A percentile compares a stretch with the other conserved stretches of the same genome.
Evolutionary conservation across 2,888 invertebrate species (phyloP).

Genomic region (Rhagonycha fulva): DNA sequence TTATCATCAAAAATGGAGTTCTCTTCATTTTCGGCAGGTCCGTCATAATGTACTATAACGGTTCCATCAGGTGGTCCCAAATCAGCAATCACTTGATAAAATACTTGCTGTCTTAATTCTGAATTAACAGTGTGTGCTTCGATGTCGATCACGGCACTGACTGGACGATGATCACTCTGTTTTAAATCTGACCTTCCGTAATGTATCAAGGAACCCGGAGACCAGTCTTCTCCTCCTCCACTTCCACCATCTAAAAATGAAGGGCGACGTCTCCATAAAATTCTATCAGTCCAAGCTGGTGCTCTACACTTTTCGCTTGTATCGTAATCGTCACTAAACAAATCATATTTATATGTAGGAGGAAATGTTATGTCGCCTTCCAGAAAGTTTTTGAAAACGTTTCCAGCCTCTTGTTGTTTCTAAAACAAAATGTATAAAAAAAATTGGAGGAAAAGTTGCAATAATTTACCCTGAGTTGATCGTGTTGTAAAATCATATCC

Average conservation of each 20-base stretch:
- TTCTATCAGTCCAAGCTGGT: constrained; percentile 98
- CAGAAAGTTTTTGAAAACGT: constrained; percentile 89
- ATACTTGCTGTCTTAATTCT: constrained; percentile 75
- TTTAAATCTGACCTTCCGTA: constrained; percentile 95
- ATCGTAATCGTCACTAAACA: constrained; percentile 98
- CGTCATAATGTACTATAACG: constrained; percentile 69
- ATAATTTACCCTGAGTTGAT: constrained; percentile 73
- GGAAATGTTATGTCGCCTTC: constrained; percentile 92
- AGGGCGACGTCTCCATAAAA: constrained; percentile 89
- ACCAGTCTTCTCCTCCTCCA: constrained; percentile 67
- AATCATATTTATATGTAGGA: constrained; percentile 98
- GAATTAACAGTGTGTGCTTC: constrained; percentile 83
- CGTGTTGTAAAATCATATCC: constrained; percentile 76
- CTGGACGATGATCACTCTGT: constrained; percentile 97
- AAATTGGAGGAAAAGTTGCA: background rate
- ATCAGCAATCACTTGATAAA: constrained; percentile 78
- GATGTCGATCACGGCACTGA: constrained; percentile 87
- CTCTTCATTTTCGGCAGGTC: constrained; percentile 53
- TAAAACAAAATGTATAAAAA: constrained; percentile 40
- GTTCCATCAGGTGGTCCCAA: constrained; percentile 96
- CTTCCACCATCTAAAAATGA: constrained; percentile 67
- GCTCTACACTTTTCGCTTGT: constrained; percentile 97
- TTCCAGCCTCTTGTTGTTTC: constrained; percentile 77
- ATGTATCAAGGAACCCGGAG: constrained; percentile 78
- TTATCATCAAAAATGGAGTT: constrained; percentile 77